Evolutionary conservation across 1,140 invertebrate species (phyloP), one percentile per base, ranked within the genome.

Genomic region (Chelonus insularis): DNA sequence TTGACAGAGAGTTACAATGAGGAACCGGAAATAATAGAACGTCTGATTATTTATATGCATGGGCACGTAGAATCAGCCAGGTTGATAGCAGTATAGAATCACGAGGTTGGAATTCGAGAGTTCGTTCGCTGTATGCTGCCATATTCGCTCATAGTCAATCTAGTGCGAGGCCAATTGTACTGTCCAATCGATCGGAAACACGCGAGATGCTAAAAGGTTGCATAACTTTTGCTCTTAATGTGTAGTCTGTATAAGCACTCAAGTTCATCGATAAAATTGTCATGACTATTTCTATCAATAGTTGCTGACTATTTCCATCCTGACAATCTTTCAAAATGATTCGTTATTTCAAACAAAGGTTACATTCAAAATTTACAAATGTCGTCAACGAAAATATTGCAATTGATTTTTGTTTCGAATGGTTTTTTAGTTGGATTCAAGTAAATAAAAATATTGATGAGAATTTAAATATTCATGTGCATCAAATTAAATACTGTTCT

Each of bases 11-110:
- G 25, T 51, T 51, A 36, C 62, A 32, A 69, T 59, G 67, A 66
- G 69, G 68, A 72, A 72, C 64, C 71, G 72, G 72, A 73, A 73
- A 69, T 63, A 48, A 48, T 23, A 23, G 20, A 18, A 48, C n/a
- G 67, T 59, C 61, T 9, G 32, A 23, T 14, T 62, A 57, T 71
- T 55, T 63, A 69, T 70, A 72, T 72, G 69, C 62, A 34, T 55
- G 65, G 25, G 37, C 58, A 68, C 70, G 68, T 66, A 16, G 18
- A 21, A 69, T 70, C 57, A 47, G 45, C 45, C 45, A 65, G 64
- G 65, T 68, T 65, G 59, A 64, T 72, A 63, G 66, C 66, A 62
- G n/a, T n/a, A 59, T 52, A 48, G 48, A 60, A 61, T 58, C 57
- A 62, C 69, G 66, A 64, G 58, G 63, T 65, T 56, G 57, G 47